Percentiles rank a stretch among this genome's conserved stretches.
These are phyloP conservation scores for Rhyzopertha dominica DNA, from an alignment of 1,140 invertebrate genomes.

Conservation along the genomic window DNA sequence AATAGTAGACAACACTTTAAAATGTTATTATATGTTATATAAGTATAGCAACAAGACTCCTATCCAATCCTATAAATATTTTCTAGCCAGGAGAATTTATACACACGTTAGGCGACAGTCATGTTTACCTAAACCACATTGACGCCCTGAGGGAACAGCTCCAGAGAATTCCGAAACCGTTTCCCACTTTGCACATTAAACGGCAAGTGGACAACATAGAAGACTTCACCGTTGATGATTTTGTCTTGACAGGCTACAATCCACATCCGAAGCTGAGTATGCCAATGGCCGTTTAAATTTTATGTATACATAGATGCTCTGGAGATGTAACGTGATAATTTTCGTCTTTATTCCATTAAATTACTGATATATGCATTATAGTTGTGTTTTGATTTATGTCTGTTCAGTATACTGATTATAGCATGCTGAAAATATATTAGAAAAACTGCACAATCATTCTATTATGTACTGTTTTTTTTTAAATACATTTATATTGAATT, in stretches of 20 bases:
- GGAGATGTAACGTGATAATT: too few relatives aligned
- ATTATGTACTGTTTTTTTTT: too few relatives aligned
- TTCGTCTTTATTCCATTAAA: too few relatives aligned
- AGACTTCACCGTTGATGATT: conserved; percentile 86
- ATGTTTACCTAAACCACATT: conserved; percentile 93
- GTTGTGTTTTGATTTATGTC: too few relatives aligned
- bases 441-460: too few relatives aligned
- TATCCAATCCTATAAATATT: conserved; percentile 27
- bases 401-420: too few relatives aligned
- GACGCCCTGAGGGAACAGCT: conserved; percentile 81
- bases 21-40: conserved; percentile 5
- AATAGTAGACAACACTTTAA: too few relatives aligned
- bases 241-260: conserved; percentile 82
- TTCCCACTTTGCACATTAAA: conserved; percentile 78
- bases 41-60: not conserved
- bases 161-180: conserved; percentile 70
- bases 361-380: too few relatives aligned
- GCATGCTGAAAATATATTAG: too few relatives aligned
- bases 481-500: too few relatives aligned
- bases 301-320: too few relatives aligned
- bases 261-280: conserved; percentile 89
- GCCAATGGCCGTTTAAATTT: conserved; percentile 97
- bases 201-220: conserved; percentile 73
- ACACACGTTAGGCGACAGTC: conserved; percentile 94
- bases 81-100: conserved; percentile 89